These are phyloP conservation scores for Leptinotarsa lineolata DNA, from an alignment of 1,140 invertebrate species.

Conservation along the genomic window DNA sequence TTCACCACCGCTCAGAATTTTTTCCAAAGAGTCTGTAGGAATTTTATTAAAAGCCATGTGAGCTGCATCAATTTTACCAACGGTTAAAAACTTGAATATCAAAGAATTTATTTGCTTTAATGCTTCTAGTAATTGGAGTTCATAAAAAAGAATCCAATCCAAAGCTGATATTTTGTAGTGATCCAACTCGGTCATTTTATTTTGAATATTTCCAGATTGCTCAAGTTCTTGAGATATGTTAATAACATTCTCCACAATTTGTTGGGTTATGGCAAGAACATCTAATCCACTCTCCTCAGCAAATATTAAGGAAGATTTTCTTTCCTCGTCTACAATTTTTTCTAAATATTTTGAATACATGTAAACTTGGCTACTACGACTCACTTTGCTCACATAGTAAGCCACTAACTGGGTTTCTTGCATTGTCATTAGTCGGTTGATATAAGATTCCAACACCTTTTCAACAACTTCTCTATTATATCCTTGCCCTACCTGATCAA, in stretches of 20 bases:
- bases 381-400: conserved; percentile 80
- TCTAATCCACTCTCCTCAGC: conserved; percentile 79
- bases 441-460: conserved; percentile 72
- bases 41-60: conserved; percentile 71
- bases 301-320: conserved; percentile 64
- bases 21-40: conserved; percentile 66
- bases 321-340: conserved; percentile 68
- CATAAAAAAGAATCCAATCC: conserved; percentile 86
- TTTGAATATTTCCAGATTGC: conserved; percentile 39
- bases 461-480: conserved; percentile 70
- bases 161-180: conserved; percentile 79
- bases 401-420: conserved; percentile 80
- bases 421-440: conserved; percentile 71
- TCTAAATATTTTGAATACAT: conserved; percentile 82
- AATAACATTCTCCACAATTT: conserved; percentile 79
- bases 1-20: conserved; percentile 14
- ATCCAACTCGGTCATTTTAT: conserved; percentile 65
- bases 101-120: conserved; percentile 88
- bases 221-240: conserved; percentile 44
- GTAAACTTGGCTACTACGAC: conserved; percentile 69
- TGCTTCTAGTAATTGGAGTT: conserved; percentile 76
- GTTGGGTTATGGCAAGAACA: conserved; percentile 79
- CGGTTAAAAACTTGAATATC: conserved; percentile 77
- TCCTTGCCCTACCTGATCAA: conserved; percentile 75
- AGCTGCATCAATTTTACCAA: conserved; percentile 70